Evolutionary conservation across 2,113 vertebrate species (phyloP).

Genomic region (Pseudorectes ferrugineus): DNA sequence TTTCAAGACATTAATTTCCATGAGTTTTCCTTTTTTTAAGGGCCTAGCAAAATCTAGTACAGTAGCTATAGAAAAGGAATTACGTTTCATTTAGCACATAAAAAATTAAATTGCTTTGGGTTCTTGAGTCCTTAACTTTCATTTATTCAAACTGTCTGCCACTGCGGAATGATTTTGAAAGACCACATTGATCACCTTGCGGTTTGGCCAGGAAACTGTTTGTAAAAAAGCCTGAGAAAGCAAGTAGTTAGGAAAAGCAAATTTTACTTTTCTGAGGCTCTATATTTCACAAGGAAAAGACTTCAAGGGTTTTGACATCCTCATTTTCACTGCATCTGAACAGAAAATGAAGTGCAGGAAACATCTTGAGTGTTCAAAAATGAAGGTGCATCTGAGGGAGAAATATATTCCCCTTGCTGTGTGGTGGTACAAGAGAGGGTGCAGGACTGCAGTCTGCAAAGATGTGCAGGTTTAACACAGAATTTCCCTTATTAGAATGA

Average conservation of each 20-base stretch:
- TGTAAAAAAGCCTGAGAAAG: background rate
- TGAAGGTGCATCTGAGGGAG: background rate
- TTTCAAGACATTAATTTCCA: background rate
- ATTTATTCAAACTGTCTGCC: conserved; percentile 21
- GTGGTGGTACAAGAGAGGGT: background rate
- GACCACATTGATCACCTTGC: background rate
- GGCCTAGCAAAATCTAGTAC: background rate
- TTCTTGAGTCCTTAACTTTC: background rate
- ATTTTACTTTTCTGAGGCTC: background rate
- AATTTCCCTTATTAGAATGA: rapidly evolving
- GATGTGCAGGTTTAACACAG: background rate
- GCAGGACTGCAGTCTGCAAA: background rate
- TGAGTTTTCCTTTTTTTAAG: background rate
- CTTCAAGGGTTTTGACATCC: background rate
- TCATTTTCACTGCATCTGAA: background rate
- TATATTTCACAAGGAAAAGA: background rate
- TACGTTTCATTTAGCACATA: background rate
- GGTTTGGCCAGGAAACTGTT: background rate
- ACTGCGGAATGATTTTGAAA: conserved; percentile 2
- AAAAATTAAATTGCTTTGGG: background rate
- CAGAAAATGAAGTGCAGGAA: background rate
- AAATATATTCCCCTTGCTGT: background rate
- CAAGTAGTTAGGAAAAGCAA: background rate
- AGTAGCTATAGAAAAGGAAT: background rate
- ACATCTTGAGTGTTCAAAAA: background rate